Percentiles rank a stretch among this genome's conserved stretches.
These are phyloP conservation scores for Archilochus colubris DNA, from an alignment of 2,113 vertebrate species.

Conservation along the genomic window DNA sequence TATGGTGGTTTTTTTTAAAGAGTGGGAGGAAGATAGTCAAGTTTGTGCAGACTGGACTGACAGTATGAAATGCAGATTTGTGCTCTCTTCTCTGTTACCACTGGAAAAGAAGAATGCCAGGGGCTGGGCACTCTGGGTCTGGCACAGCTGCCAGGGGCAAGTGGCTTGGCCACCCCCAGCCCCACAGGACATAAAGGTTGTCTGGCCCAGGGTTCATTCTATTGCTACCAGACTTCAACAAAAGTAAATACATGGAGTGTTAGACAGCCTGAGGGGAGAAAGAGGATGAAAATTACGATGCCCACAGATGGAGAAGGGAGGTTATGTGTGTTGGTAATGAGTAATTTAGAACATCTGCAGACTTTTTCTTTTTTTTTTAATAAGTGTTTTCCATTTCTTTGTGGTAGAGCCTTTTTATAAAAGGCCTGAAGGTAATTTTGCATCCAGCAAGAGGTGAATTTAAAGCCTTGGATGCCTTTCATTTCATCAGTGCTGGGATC, in stretches of 20 bases:
- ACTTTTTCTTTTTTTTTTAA: not conserved
- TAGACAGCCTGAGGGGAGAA: not conserved
- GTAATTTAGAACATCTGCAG: conserved; percentile 54
- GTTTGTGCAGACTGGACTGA: not conserved
- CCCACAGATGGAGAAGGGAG: conserved; percentile 10
- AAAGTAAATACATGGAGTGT: not conserved
- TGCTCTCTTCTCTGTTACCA: not conserved
- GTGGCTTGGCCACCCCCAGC: not conserved
- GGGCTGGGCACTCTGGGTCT: fast-evolving
- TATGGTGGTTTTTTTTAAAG: not conserved
- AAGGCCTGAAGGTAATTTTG: not conserved
- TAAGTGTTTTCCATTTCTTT: conserved; percentile 22
- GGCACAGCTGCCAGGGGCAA: not conserved
- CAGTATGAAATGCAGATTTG: not conserved
- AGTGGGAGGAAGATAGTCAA: conserved; percentile 7
- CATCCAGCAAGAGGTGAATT: not conserved
- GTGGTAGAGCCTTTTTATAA: not conserved
- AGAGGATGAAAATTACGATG: not conserved
- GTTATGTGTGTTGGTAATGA: not conserved
- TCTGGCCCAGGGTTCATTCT: not conserved
- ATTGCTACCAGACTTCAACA: not conserved
- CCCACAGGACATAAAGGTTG: not conserved
- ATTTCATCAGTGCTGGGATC: not conserved
- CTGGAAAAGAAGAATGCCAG: not conserved
- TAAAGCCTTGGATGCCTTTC: not conserved